phyloP scores from a whole-genome alignment of 1,140 invertebrate species.

The Holotrichia oblita region DNA sequence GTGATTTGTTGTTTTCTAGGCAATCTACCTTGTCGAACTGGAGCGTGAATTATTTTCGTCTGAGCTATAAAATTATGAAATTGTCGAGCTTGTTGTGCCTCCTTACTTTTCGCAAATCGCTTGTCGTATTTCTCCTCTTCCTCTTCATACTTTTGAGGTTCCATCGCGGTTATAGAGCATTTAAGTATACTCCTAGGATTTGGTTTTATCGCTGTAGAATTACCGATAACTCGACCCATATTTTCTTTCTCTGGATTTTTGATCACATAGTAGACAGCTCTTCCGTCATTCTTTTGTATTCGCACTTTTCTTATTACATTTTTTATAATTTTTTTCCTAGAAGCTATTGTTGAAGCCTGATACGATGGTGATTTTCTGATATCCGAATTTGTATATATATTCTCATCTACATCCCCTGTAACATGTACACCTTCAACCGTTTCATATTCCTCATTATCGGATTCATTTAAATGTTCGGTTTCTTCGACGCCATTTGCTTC shows the following conservation, averaged over 20 bases:
- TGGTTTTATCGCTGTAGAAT: conserved; percentile 42
- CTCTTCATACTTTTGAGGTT: conserved; percentile 33
- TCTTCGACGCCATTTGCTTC: conserved; percentile 35
- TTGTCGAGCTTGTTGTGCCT: conserved; percentile 51
- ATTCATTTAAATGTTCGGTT: conserved; percentile 41
- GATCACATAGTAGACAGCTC: conserved; percentile 49
- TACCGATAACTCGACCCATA: conserved; percentile 43
- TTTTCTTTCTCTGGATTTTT: conserved; percentile 55
- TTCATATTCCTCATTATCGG: conserved; percentile 48
- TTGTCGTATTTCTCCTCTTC: conserved; percentile 49
- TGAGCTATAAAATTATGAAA: conserved; percentile 57
- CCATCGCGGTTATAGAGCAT: conserved; percentile 42
- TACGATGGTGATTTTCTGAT: conserved; percentile 25
- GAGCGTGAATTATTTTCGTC: conserved; percentile 56
- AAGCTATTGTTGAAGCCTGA: not conserved
- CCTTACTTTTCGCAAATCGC: conserved; percentile 54
- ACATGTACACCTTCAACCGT: conserved; percentile 49
- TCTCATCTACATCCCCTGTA: conserved; percentile 45
- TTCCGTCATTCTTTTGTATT: conserved; percentile 28
- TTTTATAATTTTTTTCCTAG: conserved; percentile 34
- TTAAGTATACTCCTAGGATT: conserved; percentile 56
- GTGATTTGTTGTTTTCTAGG: conserved; percentile 58
- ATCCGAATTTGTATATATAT: not conserved
- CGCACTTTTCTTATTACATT: conserved; percentile 39
- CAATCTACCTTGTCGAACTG: conserved; percentile 52